Evolutionary conservation across 2,797 vertebrate genomes (phyloP), one percentile per base, ranked within the genome.

Genomic region (Cossypha dichroa): DNA sequence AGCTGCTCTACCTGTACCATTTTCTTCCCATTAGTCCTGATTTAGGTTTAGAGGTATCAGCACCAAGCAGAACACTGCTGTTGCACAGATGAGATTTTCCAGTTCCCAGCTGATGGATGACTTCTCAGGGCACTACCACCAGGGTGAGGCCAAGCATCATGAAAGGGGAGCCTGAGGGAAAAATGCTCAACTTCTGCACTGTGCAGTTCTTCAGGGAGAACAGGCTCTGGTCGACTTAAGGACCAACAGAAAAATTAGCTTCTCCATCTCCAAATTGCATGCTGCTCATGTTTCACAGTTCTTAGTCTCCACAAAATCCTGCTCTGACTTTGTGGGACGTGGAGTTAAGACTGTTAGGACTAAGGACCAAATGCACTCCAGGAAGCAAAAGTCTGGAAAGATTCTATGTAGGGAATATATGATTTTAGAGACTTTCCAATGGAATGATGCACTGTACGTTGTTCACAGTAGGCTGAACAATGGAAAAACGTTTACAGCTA

Each of bases 291-390:
- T 70, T 70, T 70, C 43, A 54, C 20, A 77, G 48, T 33, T 77
- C 76, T 75, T 29, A 17, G 13, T 17, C 16, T 46, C 55, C 41
- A 51, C 25, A 79, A 92, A 92, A 69, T 31, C 34, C 72, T 80
- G 31, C 28, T 90, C 34, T 36, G 43, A 56, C 14, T 90, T 66
- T 21, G 10, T 16, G 13, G 52, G 26, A 76, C 25, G 10, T 3
- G 31, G 15, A 67, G 14, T 68, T 40, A 26, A 48, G n/a, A 26
- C 22, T 40, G 22, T 15, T 17, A 33, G 22, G 28, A 41, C 22
- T 83, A 56, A 28, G 31, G 43, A 51, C 5, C 0, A 0, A 84
- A 77, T 2, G 15, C 13, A 43, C 15, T 21, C 19, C 18, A 40
- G 19, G 21, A 75, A 25, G 23, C 21, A 51, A 59, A 66, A 8